Evolutionary conservation across 1,140 invertebrate species (phyloP).

Genomic region (Aleiodes sp.): DNA sequence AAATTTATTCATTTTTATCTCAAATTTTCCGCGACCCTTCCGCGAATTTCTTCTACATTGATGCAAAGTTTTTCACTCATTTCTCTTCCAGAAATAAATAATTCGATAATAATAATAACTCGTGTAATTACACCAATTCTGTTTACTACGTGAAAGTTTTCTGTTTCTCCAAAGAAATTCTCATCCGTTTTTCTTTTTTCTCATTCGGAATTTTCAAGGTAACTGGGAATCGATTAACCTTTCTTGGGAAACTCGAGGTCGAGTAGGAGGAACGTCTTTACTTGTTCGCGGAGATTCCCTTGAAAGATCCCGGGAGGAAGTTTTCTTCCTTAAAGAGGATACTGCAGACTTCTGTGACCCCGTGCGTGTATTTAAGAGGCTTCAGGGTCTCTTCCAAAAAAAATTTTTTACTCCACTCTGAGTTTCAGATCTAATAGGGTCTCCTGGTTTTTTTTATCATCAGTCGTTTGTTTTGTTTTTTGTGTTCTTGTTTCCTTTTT

Average conservation of each 20-base stretch:
- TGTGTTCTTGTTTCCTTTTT: background rate
- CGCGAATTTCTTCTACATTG: background rate
- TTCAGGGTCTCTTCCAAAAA: background rate
- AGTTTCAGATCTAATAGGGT: slow-evolving; percentile 11
- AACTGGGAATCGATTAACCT: slow-evolving; percentile 28
- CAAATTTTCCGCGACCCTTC: background rate
- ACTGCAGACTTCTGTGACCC: slow-evolving; percentile 34
- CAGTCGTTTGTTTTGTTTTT: background rate
- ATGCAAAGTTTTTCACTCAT: background rate
- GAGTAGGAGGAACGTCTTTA: background rate
- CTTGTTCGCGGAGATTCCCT: slow-evolving; percentile 12
- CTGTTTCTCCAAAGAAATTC: background rate
- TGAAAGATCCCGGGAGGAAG: background rate
- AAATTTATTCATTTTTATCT: background rate
- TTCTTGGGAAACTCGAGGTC: background rate
- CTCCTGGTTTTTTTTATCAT: background rate
- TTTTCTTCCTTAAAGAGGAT: slow-evolving; percentile 45
- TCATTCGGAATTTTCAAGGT: slow-evolving; percentile 16
- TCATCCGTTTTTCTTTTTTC: background rate
- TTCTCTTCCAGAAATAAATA: background rate
- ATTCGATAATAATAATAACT: background rate
- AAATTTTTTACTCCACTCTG: background rate
- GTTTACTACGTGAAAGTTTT: background rate
- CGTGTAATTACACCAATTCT: no score
- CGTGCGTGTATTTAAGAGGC: slow-evolving; percentile 2